Conservation (phyloP, 2,888 invertebrate species). For the Nomada fabriciana region DNA sequence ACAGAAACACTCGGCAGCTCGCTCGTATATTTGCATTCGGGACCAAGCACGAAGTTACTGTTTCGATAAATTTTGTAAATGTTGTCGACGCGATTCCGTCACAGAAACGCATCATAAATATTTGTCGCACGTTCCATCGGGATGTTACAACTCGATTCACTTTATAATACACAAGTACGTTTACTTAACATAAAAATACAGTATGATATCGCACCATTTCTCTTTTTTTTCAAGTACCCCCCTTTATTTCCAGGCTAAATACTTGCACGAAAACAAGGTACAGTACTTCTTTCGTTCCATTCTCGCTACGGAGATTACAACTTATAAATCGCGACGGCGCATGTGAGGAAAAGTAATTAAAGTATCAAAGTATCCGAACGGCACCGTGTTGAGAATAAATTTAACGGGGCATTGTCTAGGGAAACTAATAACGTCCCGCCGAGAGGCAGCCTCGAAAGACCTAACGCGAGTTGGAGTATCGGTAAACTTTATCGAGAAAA, state of each 20-base stretch:
- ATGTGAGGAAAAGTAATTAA: conserved; percentile 50
- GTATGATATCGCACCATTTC: not conserved
- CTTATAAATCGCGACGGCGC: conserved; percentile 39
- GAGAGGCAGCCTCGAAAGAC: conserved; percentile 11
- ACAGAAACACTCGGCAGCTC: conserved; percentile 30
- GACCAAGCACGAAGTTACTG: conserved; percentile 21
- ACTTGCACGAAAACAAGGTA: not conserved
- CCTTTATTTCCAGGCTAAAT: conserved; percentile 3
- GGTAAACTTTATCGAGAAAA: conserved; percentile 29
- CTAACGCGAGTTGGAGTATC: conserved; percentile 31
- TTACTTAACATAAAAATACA: not conserved
- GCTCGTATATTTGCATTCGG: conserved; percentile 39
- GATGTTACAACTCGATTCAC: not conserved
- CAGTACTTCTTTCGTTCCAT: not conserved
- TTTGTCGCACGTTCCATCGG: conserved; percentile 27
- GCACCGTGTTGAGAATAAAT: conserved; percentile 34
- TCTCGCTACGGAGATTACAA: conserved; percentile 23
- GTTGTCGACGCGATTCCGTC: conserved; percentile 25
- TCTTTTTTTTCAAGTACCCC: not conserved
- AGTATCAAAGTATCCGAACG: conserved; percentile 41
- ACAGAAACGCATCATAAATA: conserved; percentile 26
- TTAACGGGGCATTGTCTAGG: conserved; percentile 38
- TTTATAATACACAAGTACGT: not conserved
- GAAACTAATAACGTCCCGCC: conserved; percentile 39
- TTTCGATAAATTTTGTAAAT: conserved; percentile 49